These are phyloP conservation scores for Noctua fimbriata DNA, from an alignment of 2,888 invertebrate genomes.

Conservation along the genomic window DNA sequence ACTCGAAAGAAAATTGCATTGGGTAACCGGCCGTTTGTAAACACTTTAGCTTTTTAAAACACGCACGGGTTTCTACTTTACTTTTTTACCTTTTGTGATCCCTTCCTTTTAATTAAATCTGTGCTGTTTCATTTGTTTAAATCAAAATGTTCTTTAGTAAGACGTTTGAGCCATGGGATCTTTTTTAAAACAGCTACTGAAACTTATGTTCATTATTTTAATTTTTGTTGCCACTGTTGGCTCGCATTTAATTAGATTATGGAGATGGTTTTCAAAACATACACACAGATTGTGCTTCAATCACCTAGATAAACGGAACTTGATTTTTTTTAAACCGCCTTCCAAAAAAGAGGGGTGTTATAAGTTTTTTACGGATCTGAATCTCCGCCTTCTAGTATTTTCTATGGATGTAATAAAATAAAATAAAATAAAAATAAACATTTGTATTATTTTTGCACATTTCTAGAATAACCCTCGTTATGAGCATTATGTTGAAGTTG, in stretches of 20 bases:
- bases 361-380: no score
- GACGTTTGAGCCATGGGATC: not conserved
- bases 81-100: slow-evolving; percentile 31
- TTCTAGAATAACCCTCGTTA: slow-evolving; percentile 10
- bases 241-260: not conserved
- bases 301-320: not conserved
- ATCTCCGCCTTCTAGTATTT: not conserved
- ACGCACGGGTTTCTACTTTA: slow-evolving; percentile 38
- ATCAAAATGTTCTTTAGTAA: slow-evolving; percentile 24
- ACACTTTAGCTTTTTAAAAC: slow-evolving; percentile 60
- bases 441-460: slow-evolving; percentile 39
- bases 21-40: slow-evolving; percentile 61
- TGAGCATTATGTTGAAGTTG: slow-evolving; percentile 6
- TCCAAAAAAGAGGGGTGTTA: no score
- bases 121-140: slow-evolving; percentile 49
- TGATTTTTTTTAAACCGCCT: not conserved
- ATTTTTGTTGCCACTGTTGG: not conserved
- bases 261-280: not conserved
- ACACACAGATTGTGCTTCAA: not conserved
- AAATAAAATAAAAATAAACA: not conserved
- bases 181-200: slow-evolving; percentile 14
- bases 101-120: slow-evolving; percentile 55
- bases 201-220: not conserved
- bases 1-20: slow-evolving; percentile 69
- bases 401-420: slow-evolving; percentile 18